These are phyloP conservation scores for Odontomachus brunneus DNA, from an alignment of 1,140 invertebrate genomes.

Conservation along the genomic window DNA sequence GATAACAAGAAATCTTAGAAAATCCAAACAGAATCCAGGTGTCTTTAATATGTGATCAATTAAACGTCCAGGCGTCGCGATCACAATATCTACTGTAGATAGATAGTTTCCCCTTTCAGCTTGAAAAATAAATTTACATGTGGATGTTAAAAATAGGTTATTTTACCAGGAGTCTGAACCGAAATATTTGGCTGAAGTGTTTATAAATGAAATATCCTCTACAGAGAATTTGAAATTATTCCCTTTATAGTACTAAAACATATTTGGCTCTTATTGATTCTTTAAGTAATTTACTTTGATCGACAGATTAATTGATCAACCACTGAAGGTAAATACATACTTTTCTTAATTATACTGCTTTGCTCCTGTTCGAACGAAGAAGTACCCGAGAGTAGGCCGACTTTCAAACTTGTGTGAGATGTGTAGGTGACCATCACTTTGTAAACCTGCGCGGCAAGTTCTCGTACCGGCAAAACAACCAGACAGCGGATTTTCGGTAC, in stretches of 20 bases:
- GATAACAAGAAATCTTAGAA: conserved; percentile 94
- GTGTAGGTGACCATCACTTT: conserved; percentile 93
- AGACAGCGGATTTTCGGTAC: conserved; percentile 91
- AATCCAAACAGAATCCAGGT: conserved; percentile 92
- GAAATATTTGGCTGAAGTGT: too few relatives aligned
- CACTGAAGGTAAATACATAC: conserved; percentile 83
- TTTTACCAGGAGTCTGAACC: too few relatives aligned
- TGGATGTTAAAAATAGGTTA: too few relatives aligned
- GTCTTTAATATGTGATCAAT: conserved; percentile 96
- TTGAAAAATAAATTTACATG: conserved; percentile 74
- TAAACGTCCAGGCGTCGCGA: conserved; percentile 96
- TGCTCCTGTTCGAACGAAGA: conserved; percentile 92
- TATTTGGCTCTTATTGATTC: too few relatives aligned
- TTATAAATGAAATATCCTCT: too few relatives aligned
- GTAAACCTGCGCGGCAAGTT: conserved; percentile 95
- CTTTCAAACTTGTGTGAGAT: conserved; percentile 89
- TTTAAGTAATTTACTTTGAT: too few relatives aligned
- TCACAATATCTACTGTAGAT: conserved; percentile 93
- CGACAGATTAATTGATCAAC: too few relatives aligned
- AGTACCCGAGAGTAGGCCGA: conserved; percentile 91
- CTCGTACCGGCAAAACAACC: conserved; percentile 95
- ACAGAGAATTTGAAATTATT: too few relatives aligned
- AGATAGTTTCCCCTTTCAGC: conserved; percentile 84
- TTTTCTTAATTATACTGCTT: conserved; percentile 89
- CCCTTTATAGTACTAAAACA: too few relatives aligned